Evolutionary conservation across 2,888 invertebrate genomes (phyloP), one percentile per base, ranked within the genome.

Genomic region (Axea sp.): DNA sequence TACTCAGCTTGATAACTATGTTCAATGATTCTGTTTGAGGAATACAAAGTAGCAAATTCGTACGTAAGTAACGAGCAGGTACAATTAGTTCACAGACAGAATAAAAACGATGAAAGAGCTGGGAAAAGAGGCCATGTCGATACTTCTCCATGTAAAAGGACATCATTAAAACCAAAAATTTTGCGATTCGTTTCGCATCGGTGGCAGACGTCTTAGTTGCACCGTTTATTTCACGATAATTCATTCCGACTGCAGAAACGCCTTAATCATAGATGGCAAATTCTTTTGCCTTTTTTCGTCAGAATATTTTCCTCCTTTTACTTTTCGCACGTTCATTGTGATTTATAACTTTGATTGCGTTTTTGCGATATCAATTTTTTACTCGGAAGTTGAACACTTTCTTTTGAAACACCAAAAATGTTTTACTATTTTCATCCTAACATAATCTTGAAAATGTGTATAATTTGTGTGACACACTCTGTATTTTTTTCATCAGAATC

Each of bases 221-320:
- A 59, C 31, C 60, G 65, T 60, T 82, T 79, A 78, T 80, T 77
- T 76, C 53, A 73, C 76, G 73, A 81, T 82, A 82, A 84, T 81
- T 83, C 81, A 76, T 75, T 65, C 68, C 53, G 68, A 72, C 73
- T 69, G 51, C 77, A 78, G 76, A 79, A 78, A 81, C 77, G 76
- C 72, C 77, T 80, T 84, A 81, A 82, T 81, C 80, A 75, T 62
- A 72, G 57, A 65, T 57, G 39, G 17, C 26, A 51, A 35, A 37
- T 71, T 26, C 57, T 57, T 17, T 45, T 28, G 19, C 26, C 33
- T 41, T 39, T 35, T 33, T 35, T 28, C 41, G 12, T 14, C 14
- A 3, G 28, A 60, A 73, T 59, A 72, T 49, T 57, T 68, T 47
- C 19, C 35, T 22, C 35, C 57, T 41, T 67, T 47, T 30, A 37